Base-by-base conservation (phyloP, 2,888 invertebrate species). In the Hydroisotoma schaefferi region DNA sequence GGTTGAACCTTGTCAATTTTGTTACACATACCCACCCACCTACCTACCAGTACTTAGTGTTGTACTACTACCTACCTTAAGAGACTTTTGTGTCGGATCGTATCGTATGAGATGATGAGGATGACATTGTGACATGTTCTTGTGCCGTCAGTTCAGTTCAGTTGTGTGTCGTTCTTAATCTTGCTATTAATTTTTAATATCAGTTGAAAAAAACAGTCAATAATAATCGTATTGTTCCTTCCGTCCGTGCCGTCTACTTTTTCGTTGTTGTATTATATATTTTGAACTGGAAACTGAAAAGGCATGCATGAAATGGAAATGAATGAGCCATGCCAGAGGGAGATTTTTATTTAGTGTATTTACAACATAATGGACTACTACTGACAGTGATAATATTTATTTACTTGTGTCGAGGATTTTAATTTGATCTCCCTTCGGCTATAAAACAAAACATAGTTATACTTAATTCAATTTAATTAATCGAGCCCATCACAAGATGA, bases 1-100 rank as follows among this genome's bases (percentile, higher is more conserved):
- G 68, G 71, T 67, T 71, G 69, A 71, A 57, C 46, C 46, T 25
- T 46, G 22, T 57, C 59, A 49, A 20, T 43, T 54, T 57, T 56
- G 51, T 57, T 44, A 55, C 56, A 57, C 55, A 63, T 56, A 47
- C 40, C 52, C n/a, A n/a, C n/a, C n/a, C n/a, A 53, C 51, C 51
- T 59, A 38, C 46, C 56, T 48, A 25, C 55, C 48, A 49, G 44
- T 18, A n/a, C n/a, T n/a, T n/a, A n/a, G n/a, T n/a, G n/a, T n/a
- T n/a, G n/a, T n/a, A n/a, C 22, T 46, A 49, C 47, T 23, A 46
- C 46, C n/a, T 40, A 40, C 40, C 40, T 40, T 18, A 55, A 55
- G 46, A 48, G 49, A 57, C 46, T 46, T 46, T 23, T 23, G 25
- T 46, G 25, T 46, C 10, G 46, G 20, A 23, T 46, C 46, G 23